phyloP scores from a whole-genome alignment of 1,140 invertebrate species.

The Frieseomelitta varia region DNA sequence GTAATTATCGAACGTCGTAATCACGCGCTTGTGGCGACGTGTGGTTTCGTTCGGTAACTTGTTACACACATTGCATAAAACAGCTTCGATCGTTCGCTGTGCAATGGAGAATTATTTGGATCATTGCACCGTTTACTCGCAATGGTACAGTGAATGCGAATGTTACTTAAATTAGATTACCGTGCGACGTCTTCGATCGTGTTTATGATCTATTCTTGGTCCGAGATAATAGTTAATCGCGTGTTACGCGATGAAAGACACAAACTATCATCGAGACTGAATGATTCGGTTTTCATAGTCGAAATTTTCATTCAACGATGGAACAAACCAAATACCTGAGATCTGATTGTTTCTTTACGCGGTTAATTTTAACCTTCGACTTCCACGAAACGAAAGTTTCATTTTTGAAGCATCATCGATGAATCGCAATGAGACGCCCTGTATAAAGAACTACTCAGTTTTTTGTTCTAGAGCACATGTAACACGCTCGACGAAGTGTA shows the following conservation, averaged over 20 bases:
- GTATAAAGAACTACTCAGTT: no score
- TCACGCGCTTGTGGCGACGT: neutral
- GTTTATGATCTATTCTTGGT: fast-evolving
- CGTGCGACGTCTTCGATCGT: neutral
- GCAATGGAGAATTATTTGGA: neutral
- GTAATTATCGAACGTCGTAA: neutral
- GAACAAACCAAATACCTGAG: neutral
- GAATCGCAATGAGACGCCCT: no score
- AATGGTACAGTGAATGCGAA: neutral
- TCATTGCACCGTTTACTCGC: neutral
- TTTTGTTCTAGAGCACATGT: no score
- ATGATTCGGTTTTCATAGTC: neutral
- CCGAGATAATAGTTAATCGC: fast-evolving
- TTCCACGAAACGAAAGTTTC: no score
- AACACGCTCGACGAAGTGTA: no score
- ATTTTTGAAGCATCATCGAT: no score
- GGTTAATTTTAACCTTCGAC: no score
- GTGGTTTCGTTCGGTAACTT: neutral
- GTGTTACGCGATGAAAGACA: neutral
- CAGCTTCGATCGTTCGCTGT: neutral
- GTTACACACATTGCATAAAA: neutral
- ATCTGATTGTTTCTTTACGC: neutral
- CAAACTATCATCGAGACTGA: neutral
- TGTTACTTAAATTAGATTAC: neutral
- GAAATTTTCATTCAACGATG: neutral